Percentiles rank a stretch among this genome's conserved stretches.
Conservation (phyloP, 92 coral and sea anemone genomes). For the Porites divaricata region DNA sequence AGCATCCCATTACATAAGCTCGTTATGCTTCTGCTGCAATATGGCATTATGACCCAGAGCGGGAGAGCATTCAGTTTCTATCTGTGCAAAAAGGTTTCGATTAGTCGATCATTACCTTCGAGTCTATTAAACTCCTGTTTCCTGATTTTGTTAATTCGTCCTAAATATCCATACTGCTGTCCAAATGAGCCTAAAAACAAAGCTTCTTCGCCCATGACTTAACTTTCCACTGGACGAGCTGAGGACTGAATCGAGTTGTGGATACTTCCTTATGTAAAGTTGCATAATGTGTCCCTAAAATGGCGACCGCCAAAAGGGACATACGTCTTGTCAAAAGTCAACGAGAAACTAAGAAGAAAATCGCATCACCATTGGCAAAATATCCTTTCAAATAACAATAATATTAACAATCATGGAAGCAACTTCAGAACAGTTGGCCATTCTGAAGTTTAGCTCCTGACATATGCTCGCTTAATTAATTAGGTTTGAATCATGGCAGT, state of each 20-base stretch:
- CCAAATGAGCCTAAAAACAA: slow-evolving; percentile 55
- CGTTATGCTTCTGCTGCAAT: no score
- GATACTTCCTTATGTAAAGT: background rate
- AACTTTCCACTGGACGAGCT: background rate
- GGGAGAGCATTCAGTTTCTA: no score
- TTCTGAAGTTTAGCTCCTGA: background rate
- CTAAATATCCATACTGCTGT: slow-evolving; percentile 75
- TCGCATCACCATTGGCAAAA: slow-evolving; percentile 93
- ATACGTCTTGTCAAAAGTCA: slow-evolving; percentile 85
- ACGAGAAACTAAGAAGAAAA: slow-evolving; percentile 79
- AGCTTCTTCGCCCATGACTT: slow-evolving; percentile 37
- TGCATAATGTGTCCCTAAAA: slow-evolving; percentile 8
- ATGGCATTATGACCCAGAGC: no score
- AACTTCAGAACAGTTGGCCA: no score
- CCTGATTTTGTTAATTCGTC: slow-evolving; percentile 65
- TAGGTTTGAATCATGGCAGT: background rate
- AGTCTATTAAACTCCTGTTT: slow-evolving; percentile 83
- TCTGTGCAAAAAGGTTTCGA: no score
- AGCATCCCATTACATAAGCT: no score
- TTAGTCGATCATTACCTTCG: slow-evolving; percentile 52
- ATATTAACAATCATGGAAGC: background rate
- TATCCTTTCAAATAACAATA: slow-evolving; percentile 63
- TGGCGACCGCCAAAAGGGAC: slow-evolving; percentile 82
- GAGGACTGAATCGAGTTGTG: background rate
- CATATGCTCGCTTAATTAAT: background rate